Base-by-base conservation (phyloP, 92 coral and sea anemone genomes). In the Parazoanthus swiftii region DNA sequence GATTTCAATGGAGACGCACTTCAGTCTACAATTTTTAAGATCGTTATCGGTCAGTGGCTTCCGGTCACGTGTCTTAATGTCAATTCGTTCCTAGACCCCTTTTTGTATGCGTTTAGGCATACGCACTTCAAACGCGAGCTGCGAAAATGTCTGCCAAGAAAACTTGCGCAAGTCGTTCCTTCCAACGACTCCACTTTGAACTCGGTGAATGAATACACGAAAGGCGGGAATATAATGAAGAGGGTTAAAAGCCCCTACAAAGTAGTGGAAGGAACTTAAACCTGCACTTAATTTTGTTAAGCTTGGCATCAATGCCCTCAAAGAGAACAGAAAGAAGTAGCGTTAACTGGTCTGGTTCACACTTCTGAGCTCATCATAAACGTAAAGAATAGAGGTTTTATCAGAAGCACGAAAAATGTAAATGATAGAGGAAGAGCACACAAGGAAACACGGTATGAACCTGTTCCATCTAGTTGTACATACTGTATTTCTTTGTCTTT, bases 1-100 rank as follows among this genome's bases (percentile, higher is more conserved):
- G 91, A 93, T 20, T 93, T 93, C 59, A 88, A 88, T 13, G 96
- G 94, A 38, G 91, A 91, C 72, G 92, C 96, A 35, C 90, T 93
- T 78, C 82, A 93, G 90, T 91, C 94, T 74, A 93, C 94, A 33
- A 76, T 93, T 37, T 91, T 93, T 75, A 93, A 93, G 87, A 93
- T 93, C 74, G 76, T 88, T 29, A 88, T 91, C 26, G 96, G 96
- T 44, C 96, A 93, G 86, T 93, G 96, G 96, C 82, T 93, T 0
- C 96, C 96, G 1, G 96, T 93, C 79, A 93, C 96, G 76, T 93
- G 96, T 48, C 91, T 93, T 48, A 93, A 91, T 39, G 91, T 93
- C 29, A 93, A 93, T 65, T 92, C 96, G 63, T 76, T 93, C 44
- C 89, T 91, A 73, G 94, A 93, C 74, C 96, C 96, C 23, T 93